These are phyloP conservation scores for Macrosoma leucophasiata DNA, from an alignment of 2,888 invertebrate species.

Conservation along the genomic window DNA sequence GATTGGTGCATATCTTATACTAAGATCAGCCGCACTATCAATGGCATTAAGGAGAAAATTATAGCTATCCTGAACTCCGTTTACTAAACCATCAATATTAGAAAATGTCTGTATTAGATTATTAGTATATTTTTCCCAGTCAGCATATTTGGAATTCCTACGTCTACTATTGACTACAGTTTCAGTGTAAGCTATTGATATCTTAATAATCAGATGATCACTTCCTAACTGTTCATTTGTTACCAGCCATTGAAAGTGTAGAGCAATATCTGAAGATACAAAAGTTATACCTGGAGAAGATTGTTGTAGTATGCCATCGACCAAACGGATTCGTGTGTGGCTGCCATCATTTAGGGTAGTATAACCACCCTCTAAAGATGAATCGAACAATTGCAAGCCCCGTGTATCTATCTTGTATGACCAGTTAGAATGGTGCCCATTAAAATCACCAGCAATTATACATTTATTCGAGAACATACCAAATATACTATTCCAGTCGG, in stretches of 20 bases:
- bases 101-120: too few relatives aligned
- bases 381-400: conserved; percentile 14
- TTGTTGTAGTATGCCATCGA: conserved; percentile 8
- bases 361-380: conserved; percentile 5
- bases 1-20: conserved; percentile 12
- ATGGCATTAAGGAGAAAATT: conserved; percentile 8
- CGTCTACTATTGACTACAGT: not conserved
- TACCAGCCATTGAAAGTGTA: conserved; percentile 14
- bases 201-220: conserved; percentile 15
- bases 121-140: conserved; percentile 7
- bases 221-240: conserved; percentile 16
- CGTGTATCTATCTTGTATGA: conserved; percentile 15
- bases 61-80: conserved; percentile 5
- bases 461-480: conserved; percentile 3
- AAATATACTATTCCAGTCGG: conserved; percentile 13
- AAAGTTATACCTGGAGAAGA: conserved; percentile 16
- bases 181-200: not conserved
- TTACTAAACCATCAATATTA: too few relatives aligned
- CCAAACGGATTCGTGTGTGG: conserved; percentile 10
- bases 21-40: conserved; percentile 11
- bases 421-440: conserved; percentile 18
- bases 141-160: conserved; percentile 5
- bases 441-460: conserved; percentile 20
- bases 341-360: conserved; percentile 5
- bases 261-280: conserved; percentile 11